Conservation (phyloP, 2,113 vertebrate genomes). For the Lophius piscatorius region DNA sequence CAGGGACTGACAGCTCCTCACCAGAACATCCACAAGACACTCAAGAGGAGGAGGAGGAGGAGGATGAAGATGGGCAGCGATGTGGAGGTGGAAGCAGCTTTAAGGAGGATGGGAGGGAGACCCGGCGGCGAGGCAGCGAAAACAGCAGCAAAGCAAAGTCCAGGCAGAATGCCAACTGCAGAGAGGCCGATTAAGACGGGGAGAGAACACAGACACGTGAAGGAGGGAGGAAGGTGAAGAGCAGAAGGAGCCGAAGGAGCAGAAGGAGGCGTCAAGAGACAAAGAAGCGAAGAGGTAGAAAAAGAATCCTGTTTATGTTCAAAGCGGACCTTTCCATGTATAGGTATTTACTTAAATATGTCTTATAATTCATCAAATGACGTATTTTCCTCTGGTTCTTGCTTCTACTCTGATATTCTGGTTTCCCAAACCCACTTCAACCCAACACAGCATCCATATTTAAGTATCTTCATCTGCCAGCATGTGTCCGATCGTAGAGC, state of each 20-base stretch:
- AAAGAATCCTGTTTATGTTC: too few relatives aligned
- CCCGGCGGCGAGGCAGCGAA: slow-evolving; percentile 43
- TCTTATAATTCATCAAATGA: too few relatives aligned
- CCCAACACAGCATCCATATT: too few relatives aligned
- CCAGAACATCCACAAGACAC: slow-evolving; percentile 62
- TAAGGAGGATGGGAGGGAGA: slow-evolving; percentile 8
- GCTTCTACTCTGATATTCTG: too few relatives aligned
- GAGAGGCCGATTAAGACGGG: slow-evolving; percentile 12
- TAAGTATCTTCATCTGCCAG: too few relatives aligned
- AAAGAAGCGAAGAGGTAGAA: not conserved
- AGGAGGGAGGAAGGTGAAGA: slow-evolving; percentile 8
- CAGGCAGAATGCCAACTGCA: slow-evolving; percentile 67
- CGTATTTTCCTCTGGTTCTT: too few relatives aligned
- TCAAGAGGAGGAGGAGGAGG: slow-evolving; percentile 6
- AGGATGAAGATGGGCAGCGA: slow-evolving; percentile 5
- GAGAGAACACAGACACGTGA: not conserved
- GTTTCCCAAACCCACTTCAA: too few relatives aligned
- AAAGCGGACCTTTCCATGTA: not conserved
- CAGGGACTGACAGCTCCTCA: slow-evolving; percentile 81
- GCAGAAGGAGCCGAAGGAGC: not conserved
- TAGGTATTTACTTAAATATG: too few relatives aligned
- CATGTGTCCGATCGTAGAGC: too few relatives aligned
- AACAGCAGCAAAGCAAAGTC: slow-evolving; percentile 42
- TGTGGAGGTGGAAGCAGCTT: slow-evolving; percentile 42
- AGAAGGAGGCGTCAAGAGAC: not conserved